A percentile compares a stretch with the other conserved stretches of the same genome.
These are phyloP conservation scores for Clivina fossor DNA, from an alignment of 2,888 invertebrate genomes.

Conservation along the genomic window DNA sequence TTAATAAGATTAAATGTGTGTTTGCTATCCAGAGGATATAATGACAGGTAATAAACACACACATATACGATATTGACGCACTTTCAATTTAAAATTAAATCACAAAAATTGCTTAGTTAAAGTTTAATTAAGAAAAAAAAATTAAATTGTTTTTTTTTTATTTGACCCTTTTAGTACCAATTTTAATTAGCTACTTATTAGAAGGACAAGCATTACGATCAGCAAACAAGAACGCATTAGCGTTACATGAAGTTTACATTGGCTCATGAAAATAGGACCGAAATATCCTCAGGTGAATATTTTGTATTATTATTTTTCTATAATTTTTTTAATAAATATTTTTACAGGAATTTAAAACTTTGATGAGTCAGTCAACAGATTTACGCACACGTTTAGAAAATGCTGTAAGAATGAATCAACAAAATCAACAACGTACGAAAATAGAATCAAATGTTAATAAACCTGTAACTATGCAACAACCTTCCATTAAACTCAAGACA, in stretches of 20 bases:
- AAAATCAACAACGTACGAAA: slow-evolving; percentile 58
- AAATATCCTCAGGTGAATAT: slow-evolving; percentile 77
- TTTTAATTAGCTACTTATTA: slow-evolving; percentile 82
- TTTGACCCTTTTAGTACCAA: slow-evolving; percentile 87
- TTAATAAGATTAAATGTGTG: too few species aligned
- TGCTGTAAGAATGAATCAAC: slow-evolving; percentile 77
- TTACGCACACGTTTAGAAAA: slow-evolving; percentile 80
- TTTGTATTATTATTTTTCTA: slow-evolving; percentile 9
- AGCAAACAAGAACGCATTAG: slow-evolving; percentile 64
- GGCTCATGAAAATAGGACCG: slow-evolving; percentile 89
- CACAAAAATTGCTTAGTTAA: too few species aligned
- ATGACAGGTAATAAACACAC: slow-evolving; percentile 26
- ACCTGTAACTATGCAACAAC: slow-evolving; percentile 54
- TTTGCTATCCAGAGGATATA: slow-evolving; percentile 27
- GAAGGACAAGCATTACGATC: slow-evolving; percentile 65
- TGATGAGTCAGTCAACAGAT: slow-evolving; percentile 83
- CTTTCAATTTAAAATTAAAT: too few species aligned
- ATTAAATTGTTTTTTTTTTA: too few species aligned
- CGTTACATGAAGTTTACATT: slow-evolving; percentile 88
- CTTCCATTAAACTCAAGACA: slow-evolving; percentile 89
- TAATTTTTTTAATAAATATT: slow-evolving; percentile 16
- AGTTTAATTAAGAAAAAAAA: too few species aligned
- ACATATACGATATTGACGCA: not conserved
- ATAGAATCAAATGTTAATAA: slow-evolving; percentile 54
- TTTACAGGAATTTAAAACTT: slow-evolving; percentile 79